Evolutionary conservation across 2,113 vertebrate genomes (phyloP).

Genomic region (Hepsetus odoe): DNA sequence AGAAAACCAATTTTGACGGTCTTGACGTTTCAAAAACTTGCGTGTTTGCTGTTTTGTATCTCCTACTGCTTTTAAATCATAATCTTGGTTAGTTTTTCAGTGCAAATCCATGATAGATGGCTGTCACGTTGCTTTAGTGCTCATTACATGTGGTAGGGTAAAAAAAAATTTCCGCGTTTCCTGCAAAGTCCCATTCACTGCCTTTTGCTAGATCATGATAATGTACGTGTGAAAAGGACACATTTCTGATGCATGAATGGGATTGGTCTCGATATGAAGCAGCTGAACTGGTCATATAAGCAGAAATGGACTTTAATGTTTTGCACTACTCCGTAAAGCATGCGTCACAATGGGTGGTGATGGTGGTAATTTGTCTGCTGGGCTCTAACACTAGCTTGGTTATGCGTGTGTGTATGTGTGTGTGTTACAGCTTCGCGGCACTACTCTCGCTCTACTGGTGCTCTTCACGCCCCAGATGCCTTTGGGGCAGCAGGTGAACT

Average conservation of each 20-base stretch:
- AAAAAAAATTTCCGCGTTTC: background rate
- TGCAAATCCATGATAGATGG: too few species aligned
- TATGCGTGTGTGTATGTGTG: constrained; percentile 66
- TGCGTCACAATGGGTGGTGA: constrained; percentile 19
- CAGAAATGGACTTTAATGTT: constrained; percentile 53
- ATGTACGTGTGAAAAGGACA: too few species aligned
- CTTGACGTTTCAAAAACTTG: too few species aligned
- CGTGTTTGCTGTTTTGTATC: too few species aligned
- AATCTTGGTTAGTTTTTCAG: too few species aligned
- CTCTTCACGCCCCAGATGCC: constrained; percentile 91
- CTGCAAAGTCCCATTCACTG: background rate
- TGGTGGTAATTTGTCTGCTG: constrained; percentile 32
- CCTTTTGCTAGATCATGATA: too few species aligned
- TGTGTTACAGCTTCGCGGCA: constrained; percentile 95
- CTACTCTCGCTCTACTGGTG: constrained; percentile 98
- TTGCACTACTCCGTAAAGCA: constrained; percentile 7
- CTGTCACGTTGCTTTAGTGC: too few species aligned
- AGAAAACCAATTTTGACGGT: too few species aligned
- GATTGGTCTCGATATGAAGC: background rate
- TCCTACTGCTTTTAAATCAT: too few species aligned
- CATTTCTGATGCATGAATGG: background rate
- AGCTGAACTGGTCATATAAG: constrained; percentile 29
- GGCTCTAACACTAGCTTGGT: constrained; percentile 50
- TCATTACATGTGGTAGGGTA: background rate
- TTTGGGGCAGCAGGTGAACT: constrained; percentile 98